Conservation (phyloP, 2,113 vertebrate genomes). For the Sigmodon hispidus region DNA sequence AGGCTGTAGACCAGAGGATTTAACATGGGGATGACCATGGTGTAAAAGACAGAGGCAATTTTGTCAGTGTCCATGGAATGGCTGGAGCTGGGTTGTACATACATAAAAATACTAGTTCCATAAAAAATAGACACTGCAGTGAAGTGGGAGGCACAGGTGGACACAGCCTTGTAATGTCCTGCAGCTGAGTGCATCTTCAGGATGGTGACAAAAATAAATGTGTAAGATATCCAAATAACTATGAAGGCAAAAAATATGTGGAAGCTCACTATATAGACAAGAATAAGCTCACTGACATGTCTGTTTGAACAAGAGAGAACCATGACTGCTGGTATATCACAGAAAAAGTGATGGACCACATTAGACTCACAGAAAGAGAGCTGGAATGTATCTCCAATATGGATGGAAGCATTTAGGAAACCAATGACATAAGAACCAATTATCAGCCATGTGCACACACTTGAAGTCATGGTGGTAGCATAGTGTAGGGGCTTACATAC, state of each 20-base stretch:
- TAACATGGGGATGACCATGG: conserved; percentile 63
- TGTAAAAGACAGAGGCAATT: conserved; percentile 39
- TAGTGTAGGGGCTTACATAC: conserved; percentile 58
- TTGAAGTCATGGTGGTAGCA: conserved; percentile 23
- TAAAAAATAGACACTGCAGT: conserved; percentile 55
- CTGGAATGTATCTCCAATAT: not conserved
- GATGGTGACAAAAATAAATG: conserved; percentile 47
- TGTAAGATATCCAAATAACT: conserved; percentile 39
- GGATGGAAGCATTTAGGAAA: conserved; percentile 45
- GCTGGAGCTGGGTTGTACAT: conserved; percentile 55
- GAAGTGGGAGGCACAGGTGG: conserved; percentile 61
- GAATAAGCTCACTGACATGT: conserved; percentile 16
- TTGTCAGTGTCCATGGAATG: conserved; percentile 62
- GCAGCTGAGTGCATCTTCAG: not conserved
- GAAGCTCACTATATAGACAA: conserved; percentile 17
- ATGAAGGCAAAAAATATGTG: conserved; percentile 20
- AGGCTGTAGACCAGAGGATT: conserved; percentile 66
- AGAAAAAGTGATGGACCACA: conserved; percentile 62
- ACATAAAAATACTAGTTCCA: conserved; percentile 51
- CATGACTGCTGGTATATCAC: conserved; percentile 56
- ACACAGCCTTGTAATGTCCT: conserved; percentile 1
- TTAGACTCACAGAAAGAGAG: conserved; percentile 52
- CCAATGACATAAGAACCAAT: not conserved
- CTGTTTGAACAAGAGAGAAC: conserved; percentile 65
- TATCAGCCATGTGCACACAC: not conserved